Evolutionary conservation across 2,888 invertebrate genomes (phyloP), one percentile per base, ranked within the genome.

Genomic region (Nasonia oneida): DNA sequence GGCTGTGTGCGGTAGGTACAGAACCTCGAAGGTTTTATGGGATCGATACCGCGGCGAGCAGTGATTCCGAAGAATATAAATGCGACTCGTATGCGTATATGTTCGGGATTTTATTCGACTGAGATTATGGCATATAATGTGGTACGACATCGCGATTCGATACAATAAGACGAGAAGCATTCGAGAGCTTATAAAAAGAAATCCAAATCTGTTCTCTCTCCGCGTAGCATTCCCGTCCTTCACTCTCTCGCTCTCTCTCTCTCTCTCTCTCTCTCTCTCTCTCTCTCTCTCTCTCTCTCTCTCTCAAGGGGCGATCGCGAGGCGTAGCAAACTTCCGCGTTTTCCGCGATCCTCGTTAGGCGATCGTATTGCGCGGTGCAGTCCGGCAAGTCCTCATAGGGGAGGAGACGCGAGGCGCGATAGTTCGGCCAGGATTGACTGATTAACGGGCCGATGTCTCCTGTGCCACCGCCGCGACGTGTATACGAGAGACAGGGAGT

Each of bases 391-490:
- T n/a, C n/a, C 57, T n/a, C 57, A n/a, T 80, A 78, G 42, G 70
- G 37, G 83, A 42, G 82, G 39, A 84, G 29, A 53, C 70, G 33
- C 70, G 33, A 77, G 81, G 81, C 76, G 76, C 81, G 81, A 73
- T 73, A 73, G 80, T 42, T 74, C 67, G 50, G 42, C 79, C 75
- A 10, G 78, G 74, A 86, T 86, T 82, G 86, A 86, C 86, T 86
- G 86, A 86, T 86, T 86, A 86, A 86, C 86, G 86, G 82, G 84
- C 82, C 79, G 86, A 75, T 84, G 86, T 84, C 86, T 64, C 81
- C 42, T 61, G 53, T 15, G 18, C 64, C 37, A 37, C 75, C 23
- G 12, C 18, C n/a, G n/a, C 39, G 53, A 57, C 42, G 75, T 64
- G 47, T 80, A 70, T 75, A 77, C 80, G 84, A 50, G 73, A 14